Evolutionary conservation across 1,140 invertebrate species (phyloP).

Genomic region (Nymphalis io): DNA sequence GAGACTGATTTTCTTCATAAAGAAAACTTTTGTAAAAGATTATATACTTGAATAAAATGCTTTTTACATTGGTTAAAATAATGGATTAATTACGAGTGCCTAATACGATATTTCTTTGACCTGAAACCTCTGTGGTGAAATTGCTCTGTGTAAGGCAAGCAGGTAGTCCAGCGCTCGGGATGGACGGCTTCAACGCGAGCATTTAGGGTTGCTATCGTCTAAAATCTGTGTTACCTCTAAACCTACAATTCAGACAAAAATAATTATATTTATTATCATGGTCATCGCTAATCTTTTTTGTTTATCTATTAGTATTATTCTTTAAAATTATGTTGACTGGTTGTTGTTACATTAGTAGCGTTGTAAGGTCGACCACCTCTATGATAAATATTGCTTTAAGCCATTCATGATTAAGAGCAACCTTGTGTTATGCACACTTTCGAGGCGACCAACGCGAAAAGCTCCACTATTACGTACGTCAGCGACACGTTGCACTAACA

Average conservation of each 20-base stretch:
- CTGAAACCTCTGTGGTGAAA: constrained; percentile 9
- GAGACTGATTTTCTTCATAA: background rate
- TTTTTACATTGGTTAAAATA: too few relatives aligned
- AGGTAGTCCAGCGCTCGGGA: constrained; percentile 36
- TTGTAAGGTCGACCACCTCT: constrained; percentile 35
- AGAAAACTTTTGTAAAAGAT: background rate
- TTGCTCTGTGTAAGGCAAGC: constrained; percentile 25
- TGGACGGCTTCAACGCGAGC: constrained; percentile 27
- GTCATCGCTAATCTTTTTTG: background rate
- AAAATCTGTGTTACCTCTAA: constrained; percentile 9
- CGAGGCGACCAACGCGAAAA: constrained; percentile 53
- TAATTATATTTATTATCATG: background rate
- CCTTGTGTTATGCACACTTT: constrained; percentile 44
- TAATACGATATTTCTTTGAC: background rate
- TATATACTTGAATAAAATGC: background rate
- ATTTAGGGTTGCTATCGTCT: constrained; percentile 28
- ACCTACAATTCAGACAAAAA: background rate
- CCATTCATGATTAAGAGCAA: constrained; percentile 44
- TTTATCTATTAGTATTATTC: background rate
- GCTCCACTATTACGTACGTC: constrained; percentile 51
- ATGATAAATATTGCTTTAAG: constrained; percentile 26
- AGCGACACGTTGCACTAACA: constrained; percentile 53
- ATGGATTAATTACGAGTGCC: too few relatives aligned
- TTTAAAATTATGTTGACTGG: background rate
- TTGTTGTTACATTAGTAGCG: constrained; percentile 7